phyloP scores from a whole-genome alignment of 92 coral and sea anemone species.

The Phenganax marumi region DNA sequence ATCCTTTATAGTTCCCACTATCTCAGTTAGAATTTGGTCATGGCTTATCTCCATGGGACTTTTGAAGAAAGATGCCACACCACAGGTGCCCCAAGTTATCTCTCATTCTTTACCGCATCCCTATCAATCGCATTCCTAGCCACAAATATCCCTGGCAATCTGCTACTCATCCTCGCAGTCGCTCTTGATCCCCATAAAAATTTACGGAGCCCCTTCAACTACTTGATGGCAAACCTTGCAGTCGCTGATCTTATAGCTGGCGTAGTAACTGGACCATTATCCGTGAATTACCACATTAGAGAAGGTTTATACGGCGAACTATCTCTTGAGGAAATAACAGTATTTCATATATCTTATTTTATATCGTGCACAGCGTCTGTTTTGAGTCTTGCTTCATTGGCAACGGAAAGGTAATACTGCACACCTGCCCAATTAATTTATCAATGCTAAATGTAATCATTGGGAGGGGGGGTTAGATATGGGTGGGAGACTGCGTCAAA shows the following conservation, averaged over 20 bases:
- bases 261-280: conserved; percentile 39
- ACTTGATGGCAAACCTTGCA: conserved; percentile 52
- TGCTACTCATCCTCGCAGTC: conserved; percentile 55
- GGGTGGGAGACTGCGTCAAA: no score
- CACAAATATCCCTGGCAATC: conserved; percentile 55
- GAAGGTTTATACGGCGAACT: conserved; percentile 27
- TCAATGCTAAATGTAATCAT: no score
- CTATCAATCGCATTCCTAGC: conserved; percentile 30
- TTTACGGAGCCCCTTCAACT: conserved; percentile 48
- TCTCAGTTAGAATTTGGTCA: neutral
- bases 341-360: conserved; percentile 68
- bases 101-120: conserved; percentile 45
- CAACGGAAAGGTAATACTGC: conserved; percentile 59
- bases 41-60: conserved; percentile 20
- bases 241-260: conserved; percentile 53
- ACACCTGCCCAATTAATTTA: no score
- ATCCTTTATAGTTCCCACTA: no score
- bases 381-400: conserved; percentile 80
- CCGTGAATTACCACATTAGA: conserved; percentile 28
- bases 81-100: conserved; percentile 39
- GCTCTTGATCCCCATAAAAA: conserved; percentile 51
- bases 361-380: conserved; percentile 77
- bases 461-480: no score
- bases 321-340: neutral
- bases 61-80: conserved; percentile 40